phyloP scores from a whole-genome alignment of 2,113 vertebrate genomes.

The Symphodus melops region DNA sequence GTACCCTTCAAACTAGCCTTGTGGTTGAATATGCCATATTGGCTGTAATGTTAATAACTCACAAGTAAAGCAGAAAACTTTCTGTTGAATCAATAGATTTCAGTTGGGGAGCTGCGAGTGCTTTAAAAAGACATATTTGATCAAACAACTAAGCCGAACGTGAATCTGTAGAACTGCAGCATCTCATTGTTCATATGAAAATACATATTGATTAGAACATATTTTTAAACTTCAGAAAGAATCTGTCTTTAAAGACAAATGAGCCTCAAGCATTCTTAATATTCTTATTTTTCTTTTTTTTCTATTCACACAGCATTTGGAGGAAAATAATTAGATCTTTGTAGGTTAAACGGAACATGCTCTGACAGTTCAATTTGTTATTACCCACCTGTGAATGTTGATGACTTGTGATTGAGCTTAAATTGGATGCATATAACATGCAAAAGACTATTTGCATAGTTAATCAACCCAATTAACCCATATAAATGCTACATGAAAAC shows the following conservation, averaged over 20 bases:
- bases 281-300: background rate
- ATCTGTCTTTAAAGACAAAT: background rate
- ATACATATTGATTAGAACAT: background rate
- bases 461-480: background rate
- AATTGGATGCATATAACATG: background rate
- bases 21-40: too few species aligned
- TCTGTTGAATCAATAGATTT: too few species aligned
- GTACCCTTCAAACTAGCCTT: too few species aligned
- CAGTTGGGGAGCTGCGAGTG: too few species aligned
- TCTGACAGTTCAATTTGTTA: background rate
- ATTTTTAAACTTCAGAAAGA: background rate
- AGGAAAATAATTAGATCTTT: constrained; percentile 1
- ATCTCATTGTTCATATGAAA: background rate
- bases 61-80: too few species aligned
- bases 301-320: background rate
- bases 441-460: background rate
- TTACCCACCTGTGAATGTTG: background rate
- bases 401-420: background rate
- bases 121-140: background rate
- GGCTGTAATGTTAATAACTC: too few species aligned
- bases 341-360: background rate
- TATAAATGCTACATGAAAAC: background rate
- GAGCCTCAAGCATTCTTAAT: background rate
- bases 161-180: background rate
- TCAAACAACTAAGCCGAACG: background rate